Conservation (phyloP, 2,888 invertebrate genomes). For the Papilio protenor region DNA sequence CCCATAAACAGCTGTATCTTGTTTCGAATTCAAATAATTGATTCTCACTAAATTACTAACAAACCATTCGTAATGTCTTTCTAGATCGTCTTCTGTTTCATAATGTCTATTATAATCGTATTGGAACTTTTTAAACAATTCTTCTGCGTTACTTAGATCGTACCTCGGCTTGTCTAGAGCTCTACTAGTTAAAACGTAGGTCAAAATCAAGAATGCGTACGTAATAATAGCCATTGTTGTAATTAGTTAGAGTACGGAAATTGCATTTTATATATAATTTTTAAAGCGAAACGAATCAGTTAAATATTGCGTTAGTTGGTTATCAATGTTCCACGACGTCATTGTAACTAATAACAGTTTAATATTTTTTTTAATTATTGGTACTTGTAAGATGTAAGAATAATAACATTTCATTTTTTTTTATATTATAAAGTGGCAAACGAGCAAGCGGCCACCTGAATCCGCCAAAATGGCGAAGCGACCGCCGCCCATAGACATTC, state of each 20-base stretch:
- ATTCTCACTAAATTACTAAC: conserved; percentile 24
- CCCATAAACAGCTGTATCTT: conserved; percentile 9
- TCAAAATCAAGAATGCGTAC: background rate
- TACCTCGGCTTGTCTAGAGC: conserved; percentile 5
- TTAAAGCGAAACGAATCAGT: background rate
- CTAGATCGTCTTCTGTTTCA: conserved; percentile 5
- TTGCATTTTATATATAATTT: background rate
- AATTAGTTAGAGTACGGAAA: background rate
- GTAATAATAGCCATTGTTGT: conserved; percentile 15
- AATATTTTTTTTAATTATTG: too few species aligned
- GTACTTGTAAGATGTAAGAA: too few species aligned
- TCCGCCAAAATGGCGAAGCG: too few species aligned
- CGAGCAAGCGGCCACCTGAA: too few species aligned
- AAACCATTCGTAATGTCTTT: conserved; percentile 30
- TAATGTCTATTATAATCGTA: conserved; percentile 35
- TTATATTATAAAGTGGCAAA: too few species aligned
- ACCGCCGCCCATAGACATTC: too few species aligned
- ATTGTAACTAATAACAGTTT: background rate
- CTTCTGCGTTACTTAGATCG: conserved; percentile 5
- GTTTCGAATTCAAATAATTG: conserved; percentile 33
- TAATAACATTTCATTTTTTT: too few species aligned
- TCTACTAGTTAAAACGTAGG: background rate
- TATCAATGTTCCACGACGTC: background rate
- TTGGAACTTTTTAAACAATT: conserved; percentile 30
- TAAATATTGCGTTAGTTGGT: background rate